Evolutionary conservation across 2,113 vertebrate species (phyloP).

Genomic region (Spea multiplicata): DNA sequence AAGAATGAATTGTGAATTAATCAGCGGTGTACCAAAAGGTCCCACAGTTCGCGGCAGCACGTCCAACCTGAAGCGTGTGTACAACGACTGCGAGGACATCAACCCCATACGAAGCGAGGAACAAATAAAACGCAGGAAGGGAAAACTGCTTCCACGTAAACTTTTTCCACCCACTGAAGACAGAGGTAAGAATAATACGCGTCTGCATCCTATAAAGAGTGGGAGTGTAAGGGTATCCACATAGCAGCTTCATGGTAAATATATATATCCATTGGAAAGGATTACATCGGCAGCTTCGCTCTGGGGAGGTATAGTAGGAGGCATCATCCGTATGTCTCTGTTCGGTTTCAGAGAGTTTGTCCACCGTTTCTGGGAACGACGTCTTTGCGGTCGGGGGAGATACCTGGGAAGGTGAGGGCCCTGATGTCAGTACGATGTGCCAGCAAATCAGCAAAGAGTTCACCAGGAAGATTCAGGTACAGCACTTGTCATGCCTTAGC

Average conservation of each 20-base stretch:
- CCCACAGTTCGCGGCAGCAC: neutral
- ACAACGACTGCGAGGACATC: slow-evolving; percentile 51
- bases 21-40: slow-evolving; percentile 54
- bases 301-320: no score
- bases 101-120: slow-evolving; percentile 44
- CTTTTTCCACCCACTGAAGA: slow-evolving; percentile 54
- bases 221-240: neutral
- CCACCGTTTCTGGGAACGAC: slow-evolving; percentile 53
- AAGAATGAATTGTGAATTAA: no score
- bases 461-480: slow-evolving; percentile 78
- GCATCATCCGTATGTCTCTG: slow-evolving; percentile 18
- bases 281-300: no score
- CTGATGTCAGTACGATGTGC: slow-evolving; percentile 60
- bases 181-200: no score
- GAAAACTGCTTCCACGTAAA: slow-evolving; percentile 56
- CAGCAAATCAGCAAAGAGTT: slow-evolving; percentile 75
- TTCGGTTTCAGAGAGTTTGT: slow-evolving; percentile 55
- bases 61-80: slow-evolving; percentile 55
- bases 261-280: neutral
- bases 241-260: neutral
- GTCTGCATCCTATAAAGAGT: neutral
- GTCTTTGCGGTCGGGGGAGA: slow-evolving; percentile 50
- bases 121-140: slow-evolving; percentile 46
- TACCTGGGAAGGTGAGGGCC: slow-evolving; percentile 51
- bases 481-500: neutral